These are phyloP conservation scores for Bolinopsis microptera DNA, from an alignment of 37 sponge, comb jelly and placozoan genomes.

Conservation along the genomic window DNA sequence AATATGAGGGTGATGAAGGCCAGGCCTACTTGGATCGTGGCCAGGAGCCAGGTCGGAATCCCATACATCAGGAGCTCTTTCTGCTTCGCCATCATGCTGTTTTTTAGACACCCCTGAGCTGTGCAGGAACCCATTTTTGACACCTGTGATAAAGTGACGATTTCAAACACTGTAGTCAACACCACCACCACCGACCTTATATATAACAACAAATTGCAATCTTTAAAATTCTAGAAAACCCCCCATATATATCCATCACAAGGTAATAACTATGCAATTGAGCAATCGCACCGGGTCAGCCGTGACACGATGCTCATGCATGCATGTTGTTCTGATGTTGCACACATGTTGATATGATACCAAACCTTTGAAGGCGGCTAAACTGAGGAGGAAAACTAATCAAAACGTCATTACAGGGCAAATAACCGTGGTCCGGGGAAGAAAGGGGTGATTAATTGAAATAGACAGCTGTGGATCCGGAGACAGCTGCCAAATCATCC, in stretches of 20 bases:
- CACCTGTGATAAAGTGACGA: background rate
- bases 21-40: slow-evolving; percentile 4
- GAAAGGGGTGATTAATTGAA: background rate
- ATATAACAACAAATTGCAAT: too few species aligned
- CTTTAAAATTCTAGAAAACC: too few species aligned
- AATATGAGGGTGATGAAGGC: slow-evolving; percentile 49
- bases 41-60: slow-evolving; percentile 34
- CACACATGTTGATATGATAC: too few species aligned
- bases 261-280: too few species aligned
- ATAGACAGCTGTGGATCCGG: background rate
- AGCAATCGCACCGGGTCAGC: too few species aligned
- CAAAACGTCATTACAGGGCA: background rate
- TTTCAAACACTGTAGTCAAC: too few species aligned
- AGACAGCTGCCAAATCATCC: background rate
- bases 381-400: background rate
- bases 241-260: too few species aligned
- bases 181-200: too few species aligned
- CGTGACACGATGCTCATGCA: too few species aligned
- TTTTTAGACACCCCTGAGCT: background rate
- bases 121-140: background rate
- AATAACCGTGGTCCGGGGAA: background rate
- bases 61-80: slow-evolving; percentile 8
- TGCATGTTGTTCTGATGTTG: too few species aligned
- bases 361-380: too few species aligned
- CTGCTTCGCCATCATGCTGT: background rate